Evolutionary conservation across 1,140 invertebrate species (phyloP), one percentile per base, ranked within the genome.

Genomic region (Daktulosphaira vitifoliae): DNA sequence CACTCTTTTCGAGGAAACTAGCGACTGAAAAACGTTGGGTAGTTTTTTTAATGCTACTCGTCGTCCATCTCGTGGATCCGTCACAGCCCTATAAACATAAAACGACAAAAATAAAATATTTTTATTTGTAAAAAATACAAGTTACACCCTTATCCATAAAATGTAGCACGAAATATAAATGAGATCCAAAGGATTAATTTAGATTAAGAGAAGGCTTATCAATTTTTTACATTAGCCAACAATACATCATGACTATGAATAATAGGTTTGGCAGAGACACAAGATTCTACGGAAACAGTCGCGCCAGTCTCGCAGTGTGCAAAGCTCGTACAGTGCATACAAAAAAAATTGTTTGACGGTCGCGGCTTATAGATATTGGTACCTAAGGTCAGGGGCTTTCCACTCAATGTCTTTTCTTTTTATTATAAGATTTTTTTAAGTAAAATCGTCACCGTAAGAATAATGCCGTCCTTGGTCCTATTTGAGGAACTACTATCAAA

Each of bases 11-110:
- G 89, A 92, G 70, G 96, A 98, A 70, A 98, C 92, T 71, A 98
- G 82, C 76, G 96, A 98, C 80, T 99, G 96, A 85, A 99, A 99
- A 76, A 99, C 96, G 81, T 99, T 98, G 70, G 96, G 96, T 82
- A 99, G 87, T 82, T 99, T 99, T 81, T 99, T 99, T 65, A 99
- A 84, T 52, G 96, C 96, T 68, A 98, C 95, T 74, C 94, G 82
- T 75, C 92, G 88, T 65, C 95, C 93, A 81, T 97, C 92, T 70
- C 96, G 83, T n/a, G 96, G 96, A 84, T 99, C 96, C 72, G 95
- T 98, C 70, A 99, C 96, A 68, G 96, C 92, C 95, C 95, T 98
- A 82, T 15, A 81, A 84, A 71, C 48, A 77, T 33, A 5, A 33
- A 33, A 33, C 11, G n/a, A n/a, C n/a, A n/a, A 33, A 33, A 33